phyloP scores from a whole-genome alignment of 1,140 invertebrate genomes.

The Eufriesea mexicana region DNA sequence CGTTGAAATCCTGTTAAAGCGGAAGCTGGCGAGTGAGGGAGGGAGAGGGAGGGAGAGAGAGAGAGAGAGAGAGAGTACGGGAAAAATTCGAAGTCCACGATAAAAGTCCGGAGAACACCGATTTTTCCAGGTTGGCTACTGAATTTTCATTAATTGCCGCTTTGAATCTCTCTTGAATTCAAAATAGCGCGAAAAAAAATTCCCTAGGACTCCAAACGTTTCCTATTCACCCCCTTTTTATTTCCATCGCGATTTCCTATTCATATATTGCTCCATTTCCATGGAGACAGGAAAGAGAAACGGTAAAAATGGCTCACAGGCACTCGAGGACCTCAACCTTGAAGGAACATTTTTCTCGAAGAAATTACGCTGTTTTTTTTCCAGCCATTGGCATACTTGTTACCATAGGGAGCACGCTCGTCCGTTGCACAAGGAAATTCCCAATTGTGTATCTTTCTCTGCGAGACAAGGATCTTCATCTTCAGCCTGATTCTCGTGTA shows the following conservation, averaged over 20 bases:
- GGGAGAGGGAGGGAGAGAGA: too few species aligned
- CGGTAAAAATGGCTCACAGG: background rate
- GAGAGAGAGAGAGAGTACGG: too few species aligned
- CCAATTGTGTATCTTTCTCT: background rate
- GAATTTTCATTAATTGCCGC: too few species aligned
- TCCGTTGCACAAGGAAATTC: background rate
- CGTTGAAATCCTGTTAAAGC: too few species aligned
- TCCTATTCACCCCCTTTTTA: background rate
- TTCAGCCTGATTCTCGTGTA: too few species aligned
- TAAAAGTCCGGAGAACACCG: too few species aligned
- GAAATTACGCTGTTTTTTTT: background rate
- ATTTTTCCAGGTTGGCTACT: too few species aligned
- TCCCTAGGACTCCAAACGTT: background rate
- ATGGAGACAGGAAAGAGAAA: background rate
- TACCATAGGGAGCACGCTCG: background rate
- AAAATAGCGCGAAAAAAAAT: background rate
- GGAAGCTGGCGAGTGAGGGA: too few species aligned
- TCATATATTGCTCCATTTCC: constrained; percentile 18
- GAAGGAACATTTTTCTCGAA: background rate
- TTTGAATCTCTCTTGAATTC: too few species aligned
- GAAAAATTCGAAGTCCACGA: too few species aligned
- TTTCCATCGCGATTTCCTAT: background rate
- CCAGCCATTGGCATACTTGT: constrained; percentile 14
- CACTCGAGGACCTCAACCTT: too few species aligned
- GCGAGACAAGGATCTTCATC: background rate